A percentile compares a stretch with the other conserved stretches of the same genome.
phyloP scores from a whole-genome alignment of 2,888 invertebrate species.

The Nymphalis polychloros region DNA sequence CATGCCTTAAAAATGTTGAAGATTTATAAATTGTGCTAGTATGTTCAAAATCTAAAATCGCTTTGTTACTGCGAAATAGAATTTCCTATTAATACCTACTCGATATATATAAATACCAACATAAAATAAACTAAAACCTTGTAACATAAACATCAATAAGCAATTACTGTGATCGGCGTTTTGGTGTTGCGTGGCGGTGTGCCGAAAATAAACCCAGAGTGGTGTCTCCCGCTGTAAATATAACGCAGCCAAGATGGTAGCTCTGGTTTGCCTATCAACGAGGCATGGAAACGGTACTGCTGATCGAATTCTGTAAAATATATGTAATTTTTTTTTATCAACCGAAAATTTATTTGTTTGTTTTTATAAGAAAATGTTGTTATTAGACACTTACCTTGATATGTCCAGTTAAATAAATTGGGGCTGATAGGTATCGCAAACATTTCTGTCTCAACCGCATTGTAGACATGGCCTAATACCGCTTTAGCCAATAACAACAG shows the following conservation, averaged over 20 bases:
- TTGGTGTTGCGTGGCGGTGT: constrained; percentile 85
- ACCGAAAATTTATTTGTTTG: neutral
- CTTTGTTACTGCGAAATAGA: no score
- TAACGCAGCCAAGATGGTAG: constrained; percentile 93
- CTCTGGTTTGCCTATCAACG: constrained; percentile 89
- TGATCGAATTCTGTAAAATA: constrained; percentile 76
- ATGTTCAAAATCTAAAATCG: no score
- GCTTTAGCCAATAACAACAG: constrained; percentile 45
- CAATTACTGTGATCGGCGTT: constrained; percentile 61
- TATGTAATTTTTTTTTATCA: neutral
- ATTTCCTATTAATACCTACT: no score
- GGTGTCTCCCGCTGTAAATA: constrained; percentile 89
- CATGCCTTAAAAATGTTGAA: no score
- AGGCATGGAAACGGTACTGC: constrained; percentile 87
- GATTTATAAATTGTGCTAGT: no score
- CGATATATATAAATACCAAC: neutral
- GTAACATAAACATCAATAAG: constrained; percentile 1
- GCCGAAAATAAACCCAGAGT: constrained; percentile 91
- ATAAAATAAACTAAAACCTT: neutral
- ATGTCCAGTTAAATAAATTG: constrained; percentile 90
- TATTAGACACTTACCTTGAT: constrained; percentile 75
- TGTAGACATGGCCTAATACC: constrained; percentile 60
- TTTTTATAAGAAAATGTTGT: neutral
- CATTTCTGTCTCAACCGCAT: constrained; percentile 87
- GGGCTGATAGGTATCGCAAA: constrained; percentile 90